These are phyloP conservation scores for Acrocephalus arundinaceus DNA, from an alignment of 2,113 vertebrate genomes.

Conservation along the genomic window DNA sequence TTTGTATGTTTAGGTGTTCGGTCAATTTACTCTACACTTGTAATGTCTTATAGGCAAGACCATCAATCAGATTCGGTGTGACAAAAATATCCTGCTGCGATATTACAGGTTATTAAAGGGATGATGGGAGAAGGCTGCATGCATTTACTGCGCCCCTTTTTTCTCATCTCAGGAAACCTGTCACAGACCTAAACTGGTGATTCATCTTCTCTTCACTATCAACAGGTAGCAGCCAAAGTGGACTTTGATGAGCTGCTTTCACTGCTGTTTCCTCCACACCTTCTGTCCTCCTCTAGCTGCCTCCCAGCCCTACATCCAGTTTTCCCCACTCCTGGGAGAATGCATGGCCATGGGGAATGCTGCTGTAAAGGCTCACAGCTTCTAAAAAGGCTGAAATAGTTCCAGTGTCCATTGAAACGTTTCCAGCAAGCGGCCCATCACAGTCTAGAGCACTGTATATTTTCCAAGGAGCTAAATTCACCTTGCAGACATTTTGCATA, in stretches of 20 bases:
- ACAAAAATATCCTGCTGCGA: constrained; percentile 83
- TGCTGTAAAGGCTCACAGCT: background rate
- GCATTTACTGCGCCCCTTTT: constrained; percentile 76
- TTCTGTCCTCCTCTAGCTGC: background rate
- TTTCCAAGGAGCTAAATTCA: background rate
- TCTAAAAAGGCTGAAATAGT: background rate
- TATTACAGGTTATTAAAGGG: constrained; percentile 93
- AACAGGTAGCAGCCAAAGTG: constrained; percentile 79
- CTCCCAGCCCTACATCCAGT: background rate
- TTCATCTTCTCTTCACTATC: constrained; percentile 80
- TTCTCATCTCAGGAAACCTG: constrained; percentile 83
- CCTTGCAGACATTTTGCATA: background rate
- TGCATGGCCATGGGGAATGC: background rate
- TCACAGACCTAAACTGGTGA: constrained; percentile 78
- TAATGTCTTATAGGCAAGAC: constrained; percentile 81
- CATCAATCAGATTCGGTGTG: constrained; percentile 88
- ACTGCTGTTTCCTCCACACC: constrained; percentile 46
- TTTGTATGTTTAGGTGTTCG: constrained; percentile 96
- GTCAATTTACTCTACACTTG: constrained; percentile 85
- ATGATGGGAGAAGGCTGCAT: constrained; percentile 76
- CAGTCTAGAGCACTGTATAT: background rate
- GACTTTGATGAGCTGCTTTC: constrained; percentile 73
- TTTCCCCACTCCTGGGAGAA: background rate
- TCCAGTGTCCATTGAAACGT: too few species aligned
- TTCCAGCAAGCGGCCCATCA: background rate